Conservation (phyloP, 2,113 vertebrate genomes). For the Amblyornis subalaris region DNA sequence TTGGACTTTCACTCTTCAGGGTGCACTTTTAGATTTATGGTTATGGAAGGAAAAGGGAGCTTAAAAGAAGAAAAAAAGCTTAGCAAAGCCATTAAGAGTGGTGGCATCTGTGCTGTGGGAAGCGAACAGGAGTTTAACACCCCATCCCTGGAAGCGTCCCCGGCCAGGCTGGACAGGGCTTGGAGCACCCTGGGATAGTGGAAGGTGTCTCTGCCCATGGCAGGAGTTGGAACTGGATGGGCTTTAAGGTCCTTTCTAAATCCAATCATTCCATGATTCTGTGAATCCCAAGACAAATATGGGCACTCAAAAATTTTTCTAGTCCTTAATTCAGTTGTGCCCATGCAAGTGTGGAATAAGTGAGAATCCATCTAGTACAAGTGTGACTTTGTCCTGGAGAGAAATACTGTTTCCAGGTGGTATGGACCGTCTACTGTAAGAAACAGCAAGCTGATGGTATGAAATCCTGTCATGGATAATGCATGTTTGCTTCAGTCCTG, state of each 20-base stretch:
- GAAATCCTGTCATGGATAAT: not conserved
- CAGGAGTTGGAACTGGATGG: not conserved
- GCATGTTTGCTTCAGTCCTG: not conserved
- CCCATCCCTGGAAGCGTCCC: not conserved
- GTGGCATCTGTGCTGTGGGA: not conserved
- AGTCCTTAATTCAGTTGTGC: not conserved
- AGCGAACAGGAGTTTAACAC: not conserved
- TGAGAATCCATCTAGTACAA: not conserved
- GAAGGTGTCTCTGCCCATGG: not conserved
- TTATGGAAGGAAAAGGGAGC: not conserved
- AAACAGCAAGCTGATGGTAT: not conserved
- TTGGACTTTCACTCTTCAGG: not conserved
- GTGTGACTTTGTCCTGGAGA: not conserved
- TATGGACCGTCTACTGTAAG: rapidly evolving
- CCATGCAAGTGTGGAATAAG: not conserved
- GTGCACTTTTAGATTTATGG: not conserved
- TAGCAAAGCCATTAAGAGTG: not conserved
- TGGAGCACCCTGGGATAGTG: not conserved
- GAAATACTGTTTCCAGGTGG: not conserved
- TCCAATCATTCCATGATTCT: not conserved
- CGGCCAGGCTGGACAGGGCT: not conserved
- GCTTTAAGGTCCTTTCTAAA: not conserved
- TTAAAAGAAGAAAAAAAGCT: not conserved
- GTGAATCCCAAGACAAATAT: not conserved
- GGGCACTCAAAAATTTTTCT: not conserved